phyloP scores from a whole-genome alignment of 1,140 invertebrate genomes.

The Acromyrmex charruanus region DNA sequence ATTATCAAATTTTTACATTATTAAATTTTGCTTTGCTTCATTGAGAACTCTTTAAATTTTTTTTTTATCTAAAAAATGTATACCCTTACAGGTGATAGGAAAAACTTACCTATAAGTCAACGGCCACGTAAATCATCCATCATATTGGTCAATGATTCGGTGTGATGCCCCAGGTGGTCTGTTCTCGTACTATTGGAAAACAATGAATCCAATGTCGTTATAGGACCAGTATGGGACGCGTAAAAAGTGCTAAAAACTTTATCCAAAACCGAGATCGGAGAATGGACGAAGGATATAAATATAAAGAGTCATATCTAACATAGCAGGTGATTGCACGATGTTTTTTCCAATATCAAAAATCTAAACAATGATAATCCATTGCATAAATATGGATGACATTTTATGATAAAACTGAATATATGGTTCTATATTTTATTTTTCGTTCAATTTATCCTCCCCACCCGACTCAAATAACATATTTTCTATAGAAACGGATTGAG shows the following conservation, averaged over 20 bases:
- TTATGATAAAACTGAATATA: conserved; percentile 17
- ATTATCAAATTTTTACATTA: not conserved
- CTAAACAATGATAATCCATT: conserved; percentile 19
- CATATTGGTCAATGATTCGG: conserved; percentile 60
- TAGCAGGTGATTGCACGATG: too few species aligned
- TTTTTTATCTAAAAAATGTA: not conserved
- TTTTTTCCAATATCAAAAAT: conserved; percentile 21
- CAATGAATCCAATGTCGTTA: conserved; percentile 74
- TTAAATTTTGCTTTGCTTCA: not conserved
- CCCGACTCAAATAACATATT: not conserved
- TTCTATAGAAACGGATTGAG: not conserved
- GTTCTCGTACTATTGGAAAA: conserved; percentile 76
- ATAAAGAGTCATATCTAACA: conserved; percentile 1
- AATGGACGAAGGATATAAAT: conserved; percentile 20
- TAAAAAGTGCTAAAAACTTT: conserved; percentile 34
- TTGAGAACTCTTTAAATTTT: not conserved
- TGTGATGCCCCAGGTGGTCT: conserved; percentile 71
- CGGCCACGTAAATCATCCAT: conserved; percentile 49
- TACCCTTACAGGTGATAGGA: not conserved
- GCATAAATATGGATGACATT: not conserved
- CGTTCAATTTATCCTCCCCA: not conserved
- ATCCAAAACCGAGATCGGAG: not conserved
- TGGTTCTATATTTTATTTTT: not conserved
- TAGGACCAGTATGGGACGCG: conserved; percentile 4
- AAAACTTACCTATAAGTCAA: conserved; percentile 14